These are phyloP conservation scores for Caiman crocodilus DNA, from an alignment of 2,797 vertebrate species.

Conservation along the genomic window DNA sequence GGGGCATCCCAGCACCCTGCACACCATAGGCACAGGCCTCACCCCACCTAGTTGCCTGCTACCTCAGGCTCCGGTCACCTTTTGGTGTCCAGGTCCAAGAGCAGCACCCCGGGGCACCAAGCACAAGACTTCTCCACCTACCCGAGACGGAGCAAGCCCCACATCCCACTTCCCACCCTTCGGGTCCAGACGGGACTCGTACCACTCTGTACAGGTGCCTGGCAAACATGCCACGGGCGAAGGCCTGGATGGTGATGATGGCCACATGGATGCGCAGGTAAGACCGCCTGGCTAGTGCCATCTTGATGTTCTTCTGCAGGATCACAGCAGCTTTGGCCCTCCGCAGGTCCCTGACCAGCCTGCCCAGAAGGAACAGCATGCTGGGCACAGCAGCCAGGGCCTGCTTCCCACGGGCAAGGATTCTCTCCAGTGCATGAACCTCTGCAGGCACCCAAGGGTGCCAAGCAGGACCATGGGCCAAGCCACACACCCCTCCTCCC, in stretches of 20 bases:
- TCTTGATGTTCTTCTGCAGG: conserved; percentile 83
- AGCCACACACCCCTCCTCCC: too few species aligned
- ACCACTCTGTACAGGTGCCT: conserved; percentile 75
- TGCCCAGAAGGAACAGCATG: conserved; percentile 4
- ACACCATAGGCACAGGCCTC: neutral
- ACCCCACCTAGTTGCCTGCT: neutral
- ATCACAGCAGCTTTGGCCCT: conserved; percentile 80
- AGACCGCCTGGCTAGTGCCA: conserved; percentile 74
- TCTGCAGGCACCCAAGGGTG: fast-evolving
- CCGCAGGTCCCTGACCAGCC: conserved; percentile 72
- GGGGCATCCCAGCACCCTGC: neutral
- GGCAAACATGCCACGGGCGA: conserved; percentile 75
- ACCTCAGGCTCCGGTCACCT: neutral
- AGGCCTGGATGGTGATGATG: conserved; percentile 84
- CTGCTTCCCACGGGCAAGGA: too few species aligned
- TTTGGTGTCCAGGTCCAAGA: neutral
- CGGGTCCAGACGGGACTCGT: neutral
- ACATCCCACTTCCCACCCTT: neutral
- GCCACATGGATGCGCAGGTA: conserved; percentile 76
- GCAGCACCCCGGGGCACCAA: neutral
- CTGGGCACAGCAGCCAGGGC: neutral
- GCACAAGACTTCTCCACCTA: neutral
- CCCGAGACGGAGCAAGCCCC: too few species aligned
- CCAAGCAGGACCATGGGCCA: neutral
- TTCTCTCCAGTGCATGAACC: neutral